Conservation (phyloP, 2,888 invertebrate genomes). For the Drosophila pullipes region DNA sequence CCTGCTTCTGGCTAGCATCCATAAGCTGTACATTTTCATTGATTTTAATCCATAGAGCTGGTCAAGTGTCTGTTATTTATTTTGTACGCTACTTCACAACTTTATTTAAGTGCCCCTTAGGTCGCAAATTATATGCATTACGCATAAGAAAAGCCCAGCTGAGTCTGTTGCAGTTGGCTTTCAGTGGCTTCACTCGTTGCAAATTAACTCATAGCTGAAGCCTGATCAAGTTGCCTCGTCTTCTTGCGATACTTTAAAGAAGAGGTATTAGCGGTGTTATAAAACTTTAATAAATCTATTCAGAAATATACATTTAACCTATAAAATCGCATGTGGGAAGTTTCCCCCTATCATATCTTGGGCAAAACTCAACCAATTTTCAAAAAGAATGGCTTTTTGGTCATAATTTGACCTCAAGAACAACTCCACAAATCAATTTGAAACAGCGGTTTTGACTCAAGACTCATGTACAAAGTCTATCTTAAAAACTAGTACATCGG, state of each 20-base stretch:
- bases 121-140: constrained; percentile 76
- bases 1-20: constrained; percentile 65
- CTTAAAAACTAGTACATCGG: background rate
- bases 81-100: constrained; percentile 78
- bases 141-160: constrained; percentile 57
- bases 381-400: too few relatives aligned
- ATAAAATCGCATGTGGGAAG: background rate
- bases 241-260: constrained; percentile 1
- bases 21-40: constrained; percentile 44
- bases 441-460: rapidly evolving
- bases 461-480: background rate
- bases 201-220: constrained; percentile 75
- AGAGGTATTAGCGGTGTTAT: constrained; percentile 10
- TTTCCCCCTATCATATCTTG: too few relatives aligned
- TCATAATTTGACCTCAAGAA: background rate
- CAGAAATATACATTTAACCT: background rate
- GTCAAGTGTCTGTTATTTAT: constrained; percentile 78
- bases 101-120: constrained; percentile 71
- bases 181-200: constrained; percentile 19
- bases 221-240: background rate
- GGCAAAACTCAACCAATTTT: too few relatives aligned
- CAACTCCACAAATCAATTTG: background rate
- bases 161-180: constrained; percentile 9
- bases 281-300: background rate
- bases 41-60: constrained; percentile 70